Base-by-base conservation (phyloP, 2,113 vertebrate genomes). In the Oncorhynchus nerka region DNA sequence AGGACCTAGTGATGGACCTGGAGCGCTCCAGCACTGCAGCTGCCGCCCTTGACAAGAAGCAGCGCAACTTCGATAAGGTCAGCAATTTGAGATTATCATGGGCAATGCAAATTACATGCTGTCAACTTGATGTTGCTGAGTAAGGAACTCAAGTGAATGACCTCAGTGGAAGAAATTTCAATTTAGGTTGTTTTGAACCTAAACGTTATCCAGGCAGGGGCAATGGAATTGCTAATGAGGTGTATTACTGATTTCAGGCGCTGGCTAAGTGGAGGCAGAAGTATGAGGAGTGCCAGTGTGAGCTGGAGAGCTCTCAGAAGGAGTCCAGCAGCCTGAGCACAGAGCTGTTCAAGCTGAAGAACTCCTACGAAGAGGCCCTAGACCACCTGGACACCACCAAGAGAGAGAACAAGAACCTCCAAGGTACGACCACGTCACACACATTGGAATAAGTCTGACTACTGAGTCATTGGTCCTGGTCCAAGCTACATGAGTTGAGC, bases 391-490 rank as follows among this genome's bases (percentile, higher is more conserved):
- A 99, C 90, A 96, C 95, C 0, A 86, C 96, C 76, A 97, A 95
- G 89, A 91, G 95, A 64, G 97, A 98, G 89, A 98, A 97, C 90
- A 99, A 98, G 93, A 98, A 99, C 87, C 91, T 99, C 20, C 97
- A 99, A 87, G 95, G 97, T 97, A 93, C 12, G 67, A 8, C 5
- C 45, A 13, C 1, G 8, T 59, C 30, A 71, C 34, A 45, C 20
- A 70, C 13, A 28, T 65, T n/a, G 1, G n/a, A 19, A 1, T 16
- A 11, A 7, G 19, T 68, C 32, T 16, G 13, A 20, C 30, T 24
- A 66, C 3, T 28, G 28, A 15, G 22, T 64, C 20, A 24, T 24
- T n/a, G 24, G 3, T 15, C 11, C 64, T n/a, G 24, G 3, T 15
- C 4, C 64, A 39, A 9, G 34, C 34, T 15, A 28, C 22, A n/a